Conservation (phyloP, 2,113 vertebrate species). For the Glaucomys volans region DNA sequence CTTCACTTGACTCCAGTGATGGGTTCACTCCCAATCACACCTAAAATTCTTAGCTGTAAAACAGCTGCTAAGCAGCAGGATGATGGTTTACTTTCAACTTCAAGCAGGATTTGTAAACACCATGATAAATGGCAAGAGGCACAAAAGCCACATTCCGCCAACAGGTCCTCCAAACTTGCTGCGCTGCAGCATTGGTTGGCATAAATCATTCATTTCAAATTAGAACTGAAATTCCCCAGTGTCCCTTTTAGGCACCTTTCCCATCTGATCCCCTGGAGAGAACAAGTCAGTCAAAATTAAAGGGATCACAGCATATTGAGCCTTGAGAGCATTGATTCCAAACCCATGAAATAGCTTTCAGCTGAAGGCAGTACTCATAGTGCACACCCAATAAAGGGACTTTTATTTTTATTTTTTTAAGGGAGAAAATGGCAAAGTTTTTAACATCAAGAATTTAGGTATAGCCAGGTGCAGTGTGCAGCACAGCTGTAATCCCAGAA, state of each 20-base stretch:
- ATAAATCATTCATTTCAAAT: slow-evolving; percentile 25
- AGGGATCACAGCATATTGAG: background rate
- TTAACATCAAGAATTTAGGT: background rate
- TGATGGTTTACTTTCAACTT: slow-evolving; percentile 50
- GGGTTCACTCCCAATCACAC: background rate
- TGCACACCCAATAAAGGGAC: background rate
- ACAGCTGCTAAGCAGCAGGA: background rate
- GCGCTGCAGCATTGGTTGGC: background rate
- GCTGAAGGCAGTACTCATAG: background rate
- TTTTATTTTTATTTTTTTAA: background rate
- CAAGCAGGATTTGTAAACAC: slow-evolving; percentile 71
- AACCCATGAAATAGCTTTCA: background rate
- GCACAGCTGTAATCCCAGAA: background rate
- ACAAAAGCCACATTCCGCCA: background rate
- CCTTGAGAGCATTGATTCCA: background rate
- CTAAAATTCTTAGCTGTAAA: slow-evolving; percentile 13
- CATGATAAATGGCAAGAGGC: slow-evolving; percentile 44
- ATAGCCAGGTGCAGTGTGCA: background rate
- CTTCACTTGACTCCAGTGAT: background rate
- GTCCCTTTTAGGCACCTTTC: background rate
- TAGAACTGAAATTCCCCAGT: background rate
- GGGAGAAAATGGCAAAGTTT: background rate
- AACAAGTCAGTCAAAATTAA: background rate
- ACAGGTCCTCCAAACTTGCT: background rate
- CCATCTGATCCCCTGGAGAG: background rate